phyloP scores from a whole-genome alignment of 2,888 invertebrate species.

The Chironomus riparius region DNA sequence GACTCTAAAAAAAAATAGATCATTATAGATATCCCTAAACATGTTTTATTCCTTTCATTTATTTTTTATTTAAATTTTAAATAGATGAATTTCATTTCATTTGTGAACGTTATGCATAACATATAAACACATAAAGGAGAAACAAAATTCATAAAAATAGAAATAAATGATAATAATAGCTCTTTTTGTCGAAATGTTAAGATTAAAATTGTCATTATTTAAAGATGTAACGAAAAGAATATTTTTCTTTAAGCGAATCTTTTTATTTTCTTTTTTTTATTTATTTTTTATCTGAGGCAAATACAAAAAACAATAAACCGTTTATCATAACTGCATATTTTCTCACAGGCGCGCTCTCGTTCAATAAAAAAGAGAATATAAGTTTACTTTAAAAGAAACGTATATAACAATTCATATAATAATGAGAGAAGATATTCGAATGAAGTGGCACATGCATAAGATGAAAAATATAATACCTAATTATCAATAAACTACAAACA shows the following conservation, averaged over 20 bases:
- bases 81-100: too few relatives aligned
- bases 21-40: too few relatives aligned
- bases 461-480: not conserved
- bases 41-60: too few relatives aligned
- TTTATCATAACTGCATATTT: slow-evolving; percentile 20
- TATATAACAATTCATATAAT: not conserved
- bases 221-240: not conserved
- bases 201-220: not conserved
- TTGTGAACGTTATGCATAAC: too few relatives aligned
- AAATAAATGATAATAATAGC: not conserved
- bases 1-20: too few relatives aligned
- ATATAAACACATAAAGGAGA: too few relatives aligned
- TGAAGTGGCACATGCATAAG: not conserved
- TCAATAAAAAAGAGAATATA: not conserved
- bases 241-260: not conserved
- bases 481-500: slow-evolving; percentile 15
- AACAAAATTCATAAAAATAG: not conserved
- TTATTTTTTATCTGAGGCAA: not conserved
- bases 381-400: not conserved
- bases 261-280: not conserved
- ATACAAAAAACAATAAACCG: slow-evolving; percentile 4
- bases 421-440: not conserved
- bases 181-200: not conserved
- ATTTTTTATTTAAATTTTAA: too few relatives aligned
- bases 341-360: not conserved